A percentile compares a stretch with the other conserved stretches of the same genome.
These are phyloP conservation scores for Lasiurus cinereus DNA, from an alignment of 2,113 vertebrate species.

Conservation along the genomic window DNA sequence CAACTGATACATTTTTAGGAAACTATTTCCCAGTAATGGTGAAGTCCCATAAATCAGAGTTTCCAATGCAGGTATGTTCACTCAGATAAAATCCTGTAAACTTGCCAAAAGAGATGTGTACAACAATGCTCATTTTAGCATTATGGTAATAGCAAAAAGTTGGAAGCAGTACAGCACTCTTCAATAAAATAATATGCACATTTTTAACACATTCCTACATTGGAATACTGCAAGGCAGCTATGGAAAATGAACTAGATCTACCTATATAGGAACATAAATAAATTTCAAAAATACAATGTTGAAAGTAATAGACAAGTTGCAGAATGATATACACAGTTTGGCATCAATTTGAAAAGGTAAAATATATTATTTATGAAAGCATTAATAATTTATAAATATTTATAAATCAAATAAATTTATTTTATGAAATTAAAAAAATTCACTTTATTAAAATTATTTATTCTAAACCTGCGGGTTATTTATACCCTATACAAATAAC, in stretches of 20 bases:
- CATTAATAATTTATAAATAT: neutral
- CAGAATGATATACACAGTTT: neutral
- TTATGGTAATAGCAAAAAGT: slow-evolving; percentile 16
- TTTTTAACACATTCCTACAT: neutral
- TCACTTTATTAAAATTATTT: neutral
- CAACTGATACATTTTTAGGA: neutral
- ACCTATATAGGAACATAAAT: neutral
- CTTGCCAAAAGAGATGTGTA: neutral
- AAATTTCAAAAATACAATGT: slow-evolving; percentile 4
- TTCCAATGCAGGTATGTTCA: neutral
- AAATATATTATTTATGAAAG: neutral
- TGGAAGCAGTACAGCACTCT: neutral
- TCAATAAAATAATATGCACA: slow-evolving; percentile 48
- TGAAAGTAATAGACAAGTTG: neutral
- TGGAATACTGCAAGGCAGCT: neutral
- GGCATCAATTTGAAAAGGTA: slow-evolving; percentile 16
- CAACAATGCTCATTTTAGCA: neutral
- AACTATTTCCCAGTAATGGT: slow-evolving; percentile 6
- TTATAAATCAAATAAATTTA: neutral
- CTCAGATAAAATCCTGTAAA: slow-evolving; percentile 12
- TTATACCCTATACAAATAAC: no score
- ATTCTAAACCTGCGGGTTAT: no score
- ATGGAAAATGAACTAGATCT: neutral
- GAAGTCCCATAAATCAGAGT: neutral
- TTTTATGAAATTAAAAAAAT: neutral